Base-by-base conservation (phyloP, 1,140 invertebrate genomes). In the Cyrtorhinus lividipennis region DNA sequence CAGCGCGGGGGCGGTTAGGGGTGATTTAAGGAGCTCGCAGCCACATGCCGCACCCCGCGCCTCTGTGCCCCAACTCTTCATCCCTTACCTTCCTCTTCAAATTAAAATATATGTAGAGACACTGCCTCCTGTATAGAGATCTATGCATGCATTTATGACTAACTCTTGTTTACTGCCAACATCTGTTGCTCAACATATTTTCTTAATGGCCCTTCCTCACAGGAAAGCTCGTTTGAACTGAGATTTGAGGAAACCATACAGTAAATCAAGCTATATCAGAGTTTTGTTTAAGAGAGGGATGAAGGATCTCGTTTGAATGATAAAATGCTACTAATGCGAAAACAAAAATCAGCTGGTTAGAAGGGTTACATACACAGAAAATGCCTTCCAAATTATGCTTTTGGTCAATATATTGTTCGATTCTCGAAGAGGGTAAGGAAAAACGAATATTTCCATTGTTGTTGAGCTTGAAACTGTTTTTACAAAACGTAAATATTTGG, bases 71-170 rank as follows among this genome's bases (percentile, higher is more conserved):
- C 12, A 53, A 10, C 20, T 20, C 5, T 53, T 53, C 48, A 53
- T 53, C 48, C 48, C 18, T 53, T 10, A 53, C 48, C 48, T 53
- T 53, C 48, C 48, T 53, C 48, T 53, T 53, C 10, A 53, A 53
- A 53, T 53, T 53, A 53, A 53, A 53, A 53, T 53, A 53, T 53
- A 53, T 53, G 48, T 53, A 53, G 12, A 53, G 48, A 53, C 48
- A 53, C 48, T 22, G 48, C 12, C 48, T 53, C 20, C 48, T 12
- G 48, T 53, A 53, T 53, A 53, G 48, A 53, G 48, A 53, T 53
- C 48, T 53, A 53, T 53, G 48, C 48, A 53, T 53, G 48, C 48
- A 53, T 53, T 53, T 53, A 53, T 53, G 48, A 53, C 48, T 53
- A 53, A 53, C 48, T 53, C 48, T 53, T 53, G 48, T 53, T 53